A percentile compares a stretch with the other conserved stretches of the same genome.
These are phyloP conservation scores for Bombyx mandarina DNA, from an alignment of 1,140 invertebrate genomes.

Conservation along the genomic window DNA sequence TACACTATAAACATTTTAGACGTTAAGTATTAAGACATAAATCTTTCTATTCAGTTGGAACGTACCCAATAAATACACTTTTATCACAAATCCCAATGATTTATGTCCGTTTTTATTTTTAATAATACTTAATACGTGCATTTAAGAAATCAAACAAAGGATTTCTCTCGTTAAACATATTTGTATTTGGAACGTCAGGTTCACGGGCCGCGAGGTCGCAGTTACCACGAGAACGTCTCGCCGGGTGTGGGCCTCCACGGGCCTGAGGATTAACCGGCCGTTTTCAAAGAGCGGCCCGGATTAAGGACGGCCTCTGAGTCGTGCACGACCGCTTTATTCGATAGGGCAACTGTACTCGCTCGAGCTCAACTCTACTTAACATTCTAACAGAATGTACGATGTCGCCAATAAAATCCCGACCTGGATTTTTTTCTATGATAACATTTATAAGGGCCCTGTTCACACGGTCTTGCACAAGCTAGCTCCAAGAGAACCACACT, in stretches of 20 bases:
- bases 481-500: too few relatives aligned
- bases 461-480: conserved; percentile 28
- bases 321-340: conserved; percentile 7
- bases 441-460: conserved; percentile 49
- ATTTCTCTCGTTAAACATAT: conserved; percentile 34
- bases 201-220: conserved; percentile 35
- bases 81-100: conserved; percentile 8
- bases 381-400: conserved; percentile 51
- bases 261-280: conserved; percentile 33
- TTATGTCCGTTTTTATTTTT: conserved; percentile 8
- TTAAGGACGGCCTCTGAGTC: not conserved
- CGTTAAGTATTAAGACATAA: conserved; percentile 17
- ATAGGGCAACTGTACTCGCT: conserved; percentile 31
- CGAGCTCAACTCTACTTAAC: conserved; percentile 61
- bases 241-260: conserved; percentile 30
- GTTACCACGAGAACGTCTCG: conserved; percentile 45
- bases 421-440: conserved; percentile 51
- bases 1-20: conserved; percentile 9
- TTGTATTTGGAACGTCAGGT: conserved; percentile 43
- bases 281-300: conserved; percentile 14
- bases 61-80: conserved; percentile 21
- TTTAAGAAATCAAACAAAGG: conserved; percentile 32
- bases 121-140: conserved; percentile 15
- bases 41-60: conserved; percentile 20
- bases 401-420: conserved; percentile 57